These are phyloP conservation scores for Zygogramma bicolorata DNA, from an alignment of 2,888 invertebrate genomes.

Conservation along the genomic window DNA sequence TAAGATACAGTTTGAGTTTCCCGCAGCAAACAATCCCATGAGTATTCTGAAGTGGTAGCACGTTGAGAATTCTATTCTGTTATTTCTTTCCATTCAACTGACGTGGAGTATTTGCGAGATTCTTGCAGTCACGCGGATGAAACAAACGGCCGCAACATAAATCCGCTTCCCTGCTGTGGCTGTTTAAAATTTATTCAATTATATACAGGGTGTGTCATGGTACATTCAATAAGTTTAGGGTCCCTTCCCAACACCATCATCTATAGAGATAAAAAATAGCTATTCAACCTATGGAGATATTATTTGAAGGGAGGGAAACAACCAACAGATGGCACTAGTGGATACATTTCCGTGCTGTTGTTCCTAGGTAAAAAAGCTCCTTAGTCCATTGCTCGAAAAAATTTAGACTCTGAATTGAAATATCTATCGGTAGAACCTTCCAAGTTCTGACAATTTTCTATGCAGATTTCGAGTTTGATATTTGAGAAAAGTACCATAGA, in stretches of 20 bases:
- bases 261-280: not conserved
- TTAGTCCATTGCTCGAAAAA: too few relatives aligned
- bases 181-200: conserved; percentile 43
- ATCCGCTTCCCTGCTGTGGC: conserved; percentile 34
- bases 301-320: too few relatives aligned
- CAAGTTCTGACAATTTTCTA: too few relatives aligned
- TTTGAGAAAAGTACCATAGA: too few relatives aligned
- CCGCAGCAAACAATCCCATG: conserved; percentile 31
- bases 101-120: conserved; percentile 38
- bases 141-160: conserved; percentile 36
- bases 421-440: too few relatives aligned
- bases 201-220: conserved; percentile 22
- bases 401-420: too few relatives aligned
- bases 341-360: too few relatives aligned
- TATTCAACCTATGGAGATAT: too few relatives aligned
- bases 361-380: too few relatives aligned
- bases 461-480: too few relatives aligned
- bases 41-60: conserved; percentile 35
- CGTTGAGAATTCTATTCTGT: conserved; percentile 42
- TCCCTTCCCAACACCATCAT: not conserved
- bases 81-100: conserved; percentile 42
- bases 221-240: too few relatives aligned
- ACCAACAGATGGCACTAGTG: too few relatives aligned
- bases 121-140: conserved; percentile 41
- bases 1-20: not conserved